A percentile compares a stretch with the other conserved stretches of the same genome.
Conservation (phyloP, 1,140 invertebrate species). For the Bombus waltoni region DNA sequence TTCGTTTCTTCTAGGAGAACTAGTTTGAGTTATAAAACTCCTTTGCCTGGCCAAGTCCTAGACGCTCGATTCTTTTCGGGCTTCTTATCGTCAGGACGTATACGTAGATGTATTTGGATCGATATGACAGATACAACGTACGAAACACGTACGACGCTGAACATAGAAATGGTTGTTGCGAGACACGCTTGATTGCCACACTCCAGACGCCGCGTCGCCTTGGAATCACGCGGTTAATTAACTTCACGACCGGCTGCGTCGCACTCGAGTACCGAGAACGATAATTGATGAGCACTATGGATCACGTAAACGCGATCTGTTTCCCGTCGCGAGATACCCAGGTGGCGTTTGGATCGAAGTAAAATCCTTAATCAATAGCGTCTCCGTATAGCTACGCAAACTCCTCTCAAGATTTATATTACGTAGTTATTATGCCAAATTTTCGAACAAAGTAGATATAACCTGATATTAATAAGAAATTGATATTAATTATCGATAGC, state of each 20-base stretch:
- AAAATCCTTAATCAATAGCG: neutral
- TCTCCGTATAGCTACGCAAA: no score
- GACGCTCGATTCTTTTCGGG: no score
- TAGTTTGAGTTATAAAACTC: no score
- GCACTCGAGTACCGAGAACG: slow-evolving; percentile 3
- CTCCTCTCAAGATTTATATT: no score
- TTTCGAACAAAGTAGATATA: neutral
- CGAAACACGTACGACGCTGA: slow-evolving; percentile 13
- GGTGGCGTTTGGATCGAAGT: neutral
- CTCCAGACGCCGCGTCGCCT: slow-evolving; percentile 34
- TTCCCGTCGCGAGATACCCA: neutral
- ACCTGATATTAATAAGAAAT: no score
- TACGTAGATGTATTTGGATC: slow-evolving; percentile 12
- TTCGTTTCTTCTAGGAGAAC: no score
- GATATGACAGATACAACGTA: slow-evolving; percentile 43
- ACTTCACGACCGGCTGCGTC: slow-evolving; percentile 21
- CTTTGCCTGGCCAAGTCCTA: no score
- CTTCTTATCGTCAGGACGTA: neutral
- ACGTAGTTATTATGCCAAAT: neutral
- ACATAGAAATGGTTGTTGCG: slow-evolving; percentile 10
- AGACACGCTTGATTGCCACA: slow-evolving; percentile 12
- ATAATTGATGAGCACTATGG: slow-evolving; percentile 46
- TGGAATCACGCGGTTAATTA: slow-evolving; percentile 61
- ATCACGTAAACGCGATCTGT: slow-evolving; percentile 5
- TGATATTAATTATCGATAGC: no score